These are phyloP conservation scores for Himalopsyche tibetana DNA, from an alignment of 2,888 invertebrate species.

Conservation along the genomic window DNA sequence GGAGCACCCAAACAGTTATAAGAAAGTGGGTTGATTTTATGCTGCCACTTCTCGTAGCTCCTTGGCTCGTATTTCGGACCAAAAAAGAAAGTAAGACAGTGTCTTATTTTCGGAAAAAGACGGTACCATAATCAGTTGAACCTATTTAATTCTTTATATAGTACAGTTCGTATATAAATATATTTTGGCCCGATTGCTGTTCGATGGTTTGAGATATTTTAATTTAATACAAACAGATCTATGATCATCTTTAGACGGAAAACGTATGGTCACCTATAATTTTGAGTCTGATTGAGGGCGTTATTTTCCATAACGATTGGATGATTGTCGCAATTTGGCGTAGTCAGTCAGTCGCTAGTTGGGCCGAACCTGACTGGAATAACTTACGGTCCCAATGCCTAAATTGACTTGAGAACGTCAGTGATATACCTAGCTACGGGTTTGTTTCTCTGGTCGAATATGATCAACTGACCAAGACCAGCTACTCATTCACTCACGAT, in stretches of 20 bases:
- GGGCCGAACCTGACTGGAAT: background rate
- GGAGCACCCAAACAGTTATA: no score
- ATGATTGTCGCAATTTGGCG: constrained; percentile 34
- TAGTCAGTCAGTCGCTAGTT: constrained; percentile 6
- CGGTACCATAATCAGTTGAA: no score
- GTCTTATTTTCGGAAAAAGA: no score
- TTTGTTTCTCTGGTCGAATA: background rate
- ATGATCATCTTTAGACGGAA: background rate
- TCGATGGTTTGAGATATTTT: no score
- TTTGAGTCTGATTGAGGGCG: constrained; percentile 18
- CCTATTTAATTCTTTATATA: no score
- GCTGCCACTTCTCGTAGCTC: no score
- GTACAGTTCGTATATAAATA: no score
- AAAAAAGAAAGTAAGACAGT: no score
- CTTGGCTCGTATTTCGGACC: no score
- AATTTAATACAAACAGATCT: no score
- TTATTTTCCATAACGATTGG: constrained; percentile 18
- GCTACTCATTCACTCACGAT: background rate
- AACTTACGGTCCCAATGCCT: constrained; percentile 6
- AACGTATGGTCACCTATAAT: background rate
- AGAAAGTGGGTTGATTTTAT: no score
- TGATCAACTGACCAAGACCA: background rate
- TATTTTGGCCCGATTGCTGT: no score
- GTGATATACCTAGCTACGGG: background rate
- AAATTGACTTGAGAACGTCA: constrained; percentile 19